phyloP scores from a whole-genome alignment of 2,888 invertebrate genomes.

The Patella depressa region DNA sequence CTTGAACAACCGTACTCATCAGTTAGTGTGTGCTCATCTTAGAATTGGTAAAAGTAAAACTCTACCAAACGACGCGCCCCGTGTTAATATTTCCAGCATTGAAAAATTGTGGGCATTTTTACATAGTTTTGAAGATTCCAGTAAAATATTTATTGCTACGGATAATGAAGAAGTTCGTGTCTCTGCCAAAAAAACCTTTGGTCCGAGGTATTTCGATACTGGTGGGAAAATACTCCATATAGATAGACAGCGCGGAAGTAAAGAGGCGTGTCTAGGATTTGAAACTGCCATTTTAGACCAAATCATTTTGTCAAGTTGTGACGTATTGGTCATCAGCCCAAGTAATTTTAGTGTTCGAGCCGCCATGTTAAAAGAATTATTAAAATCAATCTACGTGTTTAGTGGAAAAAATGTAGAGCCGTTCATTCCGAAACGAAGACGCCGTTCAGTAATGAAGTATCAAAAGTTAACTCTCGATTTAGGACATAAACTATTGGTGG shows the following conservation, averaged over 20 bases:
- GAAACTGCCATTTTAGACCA: constrained; percentile 33
- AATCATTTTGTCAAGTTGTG: constrained; percentile 19
- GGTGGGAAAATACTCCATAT: constrained; percentile 17
- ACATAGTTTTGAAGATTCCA: constrained; percentile 6
- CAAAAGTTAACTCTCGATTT: too few relatives aligned
- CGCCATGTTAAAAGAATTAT: background rate
- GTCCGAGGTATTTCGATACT: constrained; percentile 13
- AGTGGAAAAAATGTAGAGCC: too few relatives aligned
- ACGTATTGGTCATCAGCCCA: constrained; percentile 17
- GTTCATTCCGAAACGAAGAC: too few relatives aligned
- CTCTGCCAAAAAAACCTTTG: constrained; percentile 8
- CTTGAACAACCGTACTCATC: too few relatives aligned
- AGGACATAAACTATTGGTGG: too few relatives aligned
- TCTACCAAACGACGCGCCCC: constrained; percentile 17
- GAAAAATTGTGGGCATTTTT: constrained; percentile 19
- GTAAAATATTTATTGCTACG: constrained; percentile 19
- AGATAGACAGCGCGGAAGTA: constrained; percentile 17
- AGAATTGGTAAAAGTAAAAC: constrained; percentile 23
- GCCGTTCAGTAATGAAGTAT: too few relatives aligned
- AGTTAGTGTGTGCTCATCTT: constrained; percentile 27
- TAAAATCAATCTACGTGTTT: too few relatives aligned
- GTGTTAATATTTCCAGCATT: constrained; percentile 17
- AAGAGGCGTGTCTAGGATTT: constrained; percentile 17
- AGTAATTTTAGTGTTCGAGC: constrained; percentile 39
- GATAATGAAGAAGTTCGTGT: constrained; percentile 16